Conservation (phyloP, 2,888 invertebrate species). For the Thera britannica region DNA sequence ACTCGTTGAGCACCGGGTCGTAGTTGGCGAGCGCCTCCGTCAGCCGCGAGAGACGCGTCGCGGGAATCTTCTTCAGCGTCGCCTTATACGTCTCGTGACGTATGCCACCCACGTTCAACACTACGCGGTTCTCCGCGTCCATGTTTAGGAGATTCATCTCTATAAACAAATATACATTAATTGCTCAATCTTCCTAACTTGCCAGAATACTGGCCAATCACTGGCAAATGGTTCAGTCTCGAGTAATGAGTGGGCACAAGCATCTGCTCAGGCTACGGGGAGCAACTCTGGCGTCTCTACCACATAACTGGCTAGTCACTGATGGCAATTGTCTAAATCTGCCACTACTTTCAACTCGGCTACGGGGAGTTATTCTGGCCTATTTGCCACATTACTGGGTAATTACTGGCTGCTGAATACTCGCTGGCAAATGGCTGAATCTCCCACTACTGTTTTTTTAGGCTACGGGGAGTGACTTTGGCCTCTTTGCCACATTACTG, state of each 20-base stretch:
- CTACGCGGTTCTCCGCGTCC: conserved; percentile 99
- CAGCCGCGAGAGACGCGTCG: conserved; percentile 95
- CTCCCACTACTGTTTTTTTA: conserved; percentile 49
- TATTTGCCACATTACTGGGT: conserved; percentile 45
- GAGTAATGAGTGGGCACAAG: conserved; percentile 36
- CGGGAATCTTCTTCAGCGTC: conserved; percentile 98
- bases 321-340: too few species aligned
- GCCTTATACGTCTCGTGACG: conserved; percentile 98
- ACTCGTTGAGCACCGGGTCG: conserved; percentile 99
- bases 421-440: conserved; percentile 54
- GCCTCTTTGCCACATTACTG: conserved; percentile 74
- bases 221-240: conserved; percentile 52
- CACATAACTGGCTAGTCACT: conserved; percentile 76
- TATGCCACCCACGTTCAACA: conserved; percentile 99
- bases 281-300: conserved; percentile 78
- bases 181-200: too few species aligned
- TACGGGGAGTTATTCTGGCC: too few species aligned
- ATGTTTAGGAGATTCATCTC: conserved; percentile 96
- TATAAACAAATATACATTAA: conserved; percentile 39
- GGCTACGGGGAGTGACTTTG: conserved; percentile 80
- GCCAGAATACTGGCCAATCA: conserved; percentile 49
- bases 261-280: conserved; percentile 65
- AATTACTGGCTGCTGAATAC: conserved; percentile 37
- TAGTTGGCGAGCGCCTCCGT: conserved; percentile 99
- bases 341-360: too few species aligned